Conservation (phyloP, 2,888 invertebrate genomes). For the Clepsis dumicolana region DNA sequence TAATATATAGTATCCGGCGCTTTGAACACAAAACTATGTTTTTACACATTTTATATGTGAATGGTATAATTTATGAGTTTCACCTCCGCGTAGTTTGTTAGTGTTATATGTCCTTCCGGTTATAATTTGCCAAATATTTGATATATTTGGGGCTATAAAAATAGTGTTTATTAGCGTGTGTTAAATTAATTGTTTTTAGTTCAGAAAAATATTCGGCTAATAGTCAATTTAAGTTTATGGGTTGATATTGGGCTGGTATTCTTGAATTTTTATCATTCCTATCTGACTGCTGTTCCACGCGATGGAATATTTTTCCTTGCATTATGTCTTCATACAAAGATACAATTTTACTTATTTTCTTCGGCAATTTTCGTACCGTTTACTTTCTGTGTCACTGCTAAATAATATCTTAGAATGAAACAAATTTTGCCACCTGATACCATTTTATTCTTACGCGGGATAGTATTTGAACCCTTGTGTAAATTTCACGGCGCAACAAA, state of each 20-base stretch:
- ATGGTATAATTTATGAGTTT: constrained; percentile 30
- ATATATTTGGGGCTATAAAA: constrained; percentile 4
- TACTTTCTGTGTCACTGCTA: too few relatives aligned
- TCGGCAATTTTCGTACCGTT: too few relatives aligned
- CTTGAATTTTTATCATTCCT: not conserved
- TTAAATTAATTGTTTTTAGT: too few relatives aligned
- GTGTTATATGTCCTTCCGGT: constrained; percentile 23
- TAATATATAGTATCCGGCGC: constrained; percentile 36
- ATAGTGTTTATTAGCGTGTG: not conserved
- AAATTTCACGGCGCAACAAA: too few relatives aligned
- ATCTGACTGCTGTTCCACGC: too few relatives aligned
- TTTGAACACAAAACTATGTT: constrained; percentile 33
- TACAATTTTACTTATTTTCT: too few relatives aligned
- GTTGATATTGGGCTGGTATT: not conserved
- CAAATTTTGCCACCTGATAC: too few relatives aligned
- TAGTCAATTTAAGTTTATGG: constrained; percentile 7
- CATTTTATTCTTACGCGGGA: too few relatives aligned
- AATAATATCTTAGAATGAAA: too few relatives aligned
- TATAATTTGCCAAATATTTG: constrained; percentile 23
- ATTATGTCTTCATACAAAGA: too few relatives aligned
- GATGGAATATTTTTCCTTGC: too few relatives aligned
- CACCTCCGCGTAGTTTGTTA: constrained; percentile 22
- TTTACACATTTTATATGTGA: constrained; percentile 10
- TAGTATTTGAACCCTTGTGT: too few relatives aligned
- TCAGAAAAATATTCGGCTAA: constrained; percentile 5